These are phyloP conservation scores for Chlamydotis undulata DNA, from an alignment of 2,113 vertebrate genomes.

Conservation along the genomic window DNA sequence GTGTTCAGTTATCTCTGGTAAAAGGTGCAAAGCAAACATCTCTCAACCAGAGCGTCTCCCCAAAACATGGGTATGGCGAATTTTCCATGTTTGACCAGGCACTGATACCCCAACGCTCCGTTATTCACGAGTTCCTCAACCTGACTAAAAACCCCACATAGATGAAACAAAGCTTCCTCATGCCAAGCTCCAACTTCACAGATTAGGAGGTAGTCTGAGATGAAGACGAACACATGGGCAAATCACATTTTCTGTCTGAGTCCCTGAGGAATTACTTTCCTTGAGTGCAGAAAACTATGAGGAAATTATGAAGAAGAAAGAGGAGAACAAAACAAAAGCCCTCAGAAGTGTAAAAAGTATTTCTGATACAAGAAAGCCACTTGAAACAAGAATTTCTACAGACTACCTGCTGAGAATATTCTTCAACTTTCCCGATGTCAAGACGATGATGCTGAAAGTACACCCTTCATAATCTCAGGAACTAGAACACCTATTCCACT, in stretches of 20 bases:
- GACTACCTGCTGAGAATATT: neutral
- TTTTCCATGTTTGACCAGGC: neutral
- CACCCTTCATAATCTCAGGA: neutral
- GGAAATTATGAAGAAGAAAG: neutral
- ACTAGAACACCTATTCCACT: neutral
- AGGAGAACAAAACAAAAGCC: neutral
- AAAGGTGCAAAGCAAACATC: neutral
- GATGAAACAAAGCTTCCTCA: neutral
- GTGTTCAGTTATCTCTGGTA: slow-evolving; percentile 22
- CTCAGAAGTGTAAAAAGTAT: rapidly evolving
- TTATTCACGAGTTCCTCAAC: neutral
- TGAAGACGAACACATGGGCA: neutral
- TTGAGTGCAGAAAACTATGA: neutral
- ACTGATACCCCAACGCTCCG: rapidly evolving
- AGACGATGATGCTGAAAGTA: neutral
- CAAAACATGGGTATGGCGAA: neutral
- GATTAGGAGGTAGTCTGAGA: neutral
- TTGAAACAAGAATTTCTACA: neutral
- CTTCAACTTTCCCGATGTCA: neutral
- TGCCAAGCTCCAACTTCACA: neutral
- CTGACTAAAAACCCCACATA: neutral
- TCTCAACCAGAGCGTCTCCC: neutral
- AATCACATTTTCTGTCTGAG: neutral
- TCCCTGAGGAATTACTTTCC: neutral
- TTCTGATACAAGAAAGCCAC: neutral